phyloP scores from a whole-genome alignment of 2,113 vertebrate genomes.

The Sphyrna mokarran region DNA sequence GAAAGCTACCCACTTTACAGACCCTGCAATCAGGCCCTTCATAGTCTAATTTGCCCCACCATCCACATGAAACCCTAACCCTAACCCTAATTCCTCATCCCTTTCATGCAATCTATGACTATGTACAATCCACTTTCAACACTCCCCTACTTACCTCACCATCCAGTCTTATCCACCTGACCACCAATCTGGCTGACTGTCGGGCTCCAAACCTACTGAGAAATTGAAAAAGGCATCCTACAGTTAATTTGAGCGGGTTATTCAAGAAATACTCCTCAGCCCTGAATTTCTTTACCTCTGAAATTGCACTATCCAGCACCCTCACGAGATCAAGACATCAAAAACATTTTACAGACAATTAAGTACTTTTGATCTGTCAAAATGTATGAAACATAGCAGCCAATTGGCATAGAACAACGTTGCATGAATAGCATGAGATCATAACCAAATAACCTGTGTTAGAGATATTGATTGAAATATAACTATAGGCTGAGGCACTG shows the following conservation, averaged over 20 bases:
- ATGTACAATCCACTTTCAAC: not conserved
- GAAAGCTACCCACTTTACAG: not conserved
- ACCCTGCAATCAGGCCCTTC: not conserved
- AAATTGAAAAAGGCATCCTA: not conserved
- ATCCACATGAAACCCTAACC: not conserved
- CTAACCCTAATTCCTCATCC: not conserved
- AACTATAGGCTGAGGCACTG: not conserved
- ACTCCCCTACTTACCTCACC: not conserved
- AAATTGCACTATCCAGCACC: no score
- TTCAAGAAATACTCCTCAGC: not conserved
- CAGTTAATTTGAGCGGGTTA: not conserved
- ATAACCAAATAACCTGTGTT: not conserved
- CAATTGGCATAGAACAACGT: no score
- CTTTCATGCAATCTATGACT: not conserved
- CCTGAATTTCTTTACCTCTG: no score
- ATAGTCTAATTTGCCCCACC: not conserved
- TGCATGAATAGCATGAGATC: not conserved
- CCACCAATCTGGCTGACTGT: not conserved
- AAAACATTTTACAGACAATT: no score
- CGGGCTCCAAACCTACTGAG: not conserved
- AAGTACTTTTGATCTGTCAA: not conserved
- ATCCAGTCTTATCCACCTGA: not conserved
- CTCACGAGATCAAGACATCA: no score
- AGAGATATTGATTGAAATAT: not conserved
- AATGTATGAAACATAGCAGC: no score